Base-by-base conservation (phyloP, 1,140 invertebrate genomes). In the Heterodera carotae region DNA sequence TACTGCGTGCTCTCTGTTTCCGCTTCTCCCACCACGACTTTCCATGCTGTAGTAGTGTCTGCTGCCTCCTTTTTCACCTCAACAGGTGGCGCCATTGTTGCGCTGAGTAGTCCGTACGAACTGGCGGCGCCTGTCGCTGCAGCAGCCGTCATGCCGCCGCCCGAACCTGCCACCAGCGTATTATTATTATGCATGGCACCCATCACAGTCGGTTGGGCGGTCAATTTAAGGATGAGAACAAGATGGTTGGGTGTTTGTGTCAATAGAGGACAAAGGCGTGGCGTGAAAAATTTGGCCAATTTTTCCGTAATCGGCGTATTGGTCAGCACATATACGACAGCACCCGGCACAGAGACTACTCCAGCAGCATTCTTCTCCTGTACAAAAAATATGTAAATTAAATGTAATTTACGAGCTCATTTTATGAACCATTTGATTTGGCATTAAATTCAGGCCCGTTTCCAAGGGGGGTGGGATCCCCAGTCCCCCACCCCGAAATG, bases 331-430 rank as follows among this genome's bases (percentile, higher is more conserved):
- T 82, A 84, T 22, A 82, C 78, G 18, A 81, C 53, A 18, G 34
- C 79, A 27, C 68, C 62, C 6, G 48, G 29, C 10, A 84, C 10
- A 25, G 78, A 59, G 5, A 74, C 43, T 25, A 82, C 76, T 7
- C 81, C 81, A 6, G 77, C 81, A 12, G 81, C 81, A 34, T 84
- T 84, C 69, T 82, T 82, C 27, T 84, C 82, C 77, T 80, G 59
- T 8, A 79, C 43, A 78, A 76, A 8, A 56, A 72, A 39, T 22
- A 53, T 18, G 18, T 5, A 39, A 10, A 43, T 70, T 70, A 12
- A 39, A 78, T 33, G 12, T 75, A n/a, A 36, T 75, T 59, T 6
- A 27, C n/a, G 22, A 75, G 53, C 15, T 18, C 34, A 12, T 75
- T 29, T 25, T n/a, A n/a, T n/a, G n/a, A n/a, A n/a, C n/a, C n/a